Conservation (phyloP, 2,797 vertebrate species). For the Astyanax mexicanus region DNA sequence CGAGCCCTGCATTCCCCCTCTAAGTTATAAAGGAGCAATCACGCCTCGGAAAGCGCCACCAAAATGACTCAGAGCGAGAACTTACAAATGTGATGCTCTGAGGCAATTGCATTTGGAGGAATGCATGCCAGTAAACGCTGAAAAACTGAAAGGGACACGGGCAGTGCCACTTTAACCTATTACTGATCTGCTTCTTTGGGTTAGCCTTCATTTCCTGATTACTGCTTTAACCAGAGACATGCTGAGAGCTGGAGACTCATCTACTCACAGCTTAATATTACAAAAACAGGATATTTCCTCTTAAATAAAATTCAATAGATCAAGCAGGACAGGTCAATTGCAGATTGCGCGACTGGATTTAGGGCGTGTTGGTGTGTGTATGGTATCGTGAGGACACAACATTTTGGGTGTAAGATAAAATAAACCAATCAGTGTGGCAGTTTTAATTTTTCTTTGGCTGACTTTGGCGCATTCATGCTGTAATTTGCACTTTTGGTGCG, state of each 20-base stretch:
- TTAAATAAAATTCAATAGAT: neutral
- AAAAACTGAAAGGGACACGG: constrained; percentile 7
- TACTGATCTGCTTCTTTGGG: neutral
- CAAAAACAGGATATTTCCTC: neutral
- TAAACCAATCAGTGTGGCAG: too few relatives aligned
- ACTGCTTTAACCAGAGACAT: constrained; percentile 29
- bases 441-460: too few relatives aligned
- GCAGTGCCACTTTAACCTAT: constrained; percentile 13
- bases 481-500: too few relatives aligned
- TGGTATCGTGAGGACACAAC: too few relatives aligned
- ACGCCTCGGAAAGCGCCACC: constrained; percentile 9
- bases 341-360: too few relatives aligned
- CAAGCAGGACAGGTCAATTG: neutral
- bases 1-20: constrained; percentile 5
- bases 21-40: constrained; percentile 29
- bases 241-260: constrained; percentile 21
- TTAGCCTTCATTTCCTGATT: constrained; percentile 34
- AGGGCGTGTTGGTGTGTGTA: too few relatives aligned
- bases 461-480: too few relatives aligned
- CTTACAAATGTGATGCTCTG: constrained; percentile 10
- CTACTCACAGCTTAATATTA: constrained; percentile 4
- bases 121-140: constrained; percentile 41
- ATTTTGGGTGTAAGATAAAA: too few relatives aligned
- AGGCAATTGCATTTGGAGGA: constrained; percentile 29
- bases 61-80: constrained; percentile 33